Conservation (phyloP, 2,797 vertebrate genomes). For the Spinus pinus region DNA sequence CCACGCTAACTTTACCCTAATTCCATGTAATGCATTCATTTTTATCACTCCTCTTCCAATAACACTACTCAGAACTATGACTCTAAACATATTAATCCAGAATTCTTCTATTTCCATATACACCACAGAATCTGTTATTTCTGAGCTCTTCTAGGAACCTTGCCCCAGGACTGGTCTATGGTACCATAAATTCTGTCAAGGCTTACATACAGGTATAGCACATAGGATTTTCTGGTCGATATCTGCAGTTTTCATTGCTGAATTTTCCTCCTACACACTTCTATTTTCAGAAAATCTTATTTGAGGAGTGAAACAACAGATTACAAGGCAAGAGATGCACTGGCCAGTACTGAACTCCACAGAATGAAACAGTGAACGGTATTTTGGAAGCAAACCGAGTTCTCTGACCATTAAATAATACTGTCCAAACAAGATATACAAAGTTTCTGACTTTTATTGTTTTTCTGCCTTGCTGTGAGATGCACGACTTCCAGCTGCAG, state of each 20-base stretch:
- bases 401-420: background rate
- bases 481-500: background rate
- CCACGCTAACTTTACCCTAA: background rate
- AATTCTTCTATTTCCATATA: background rate
- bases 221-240: background rate
- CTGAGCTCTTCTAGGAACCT: background rate
- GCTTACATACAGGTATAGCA: background rate
- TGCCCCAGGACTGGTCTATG: background rate
- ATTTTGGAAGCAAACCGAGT: background rate
- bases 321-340: background rate
- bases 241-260: background rate
- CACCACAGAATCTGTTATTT: background rate
- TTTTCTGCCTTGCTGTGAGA: background rate
- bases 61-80: background rate
- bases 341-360: background rate
- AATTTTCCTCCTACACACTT: background rate
- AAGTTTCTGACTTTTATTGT: background rate
- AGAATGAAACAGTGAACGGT: background rate
- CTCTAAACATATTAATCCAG: background rate
- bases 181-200: background rate
- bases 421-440: background rate
- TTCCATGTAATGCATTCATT: background rate
- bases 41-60: background rate
- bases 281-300: background rate
- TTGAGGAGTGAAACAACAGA: background rate